phyloP scores from a whole-genome alignment of 92 coral and sea anemone genomes.

The Phenganax subtilis region DNA sequence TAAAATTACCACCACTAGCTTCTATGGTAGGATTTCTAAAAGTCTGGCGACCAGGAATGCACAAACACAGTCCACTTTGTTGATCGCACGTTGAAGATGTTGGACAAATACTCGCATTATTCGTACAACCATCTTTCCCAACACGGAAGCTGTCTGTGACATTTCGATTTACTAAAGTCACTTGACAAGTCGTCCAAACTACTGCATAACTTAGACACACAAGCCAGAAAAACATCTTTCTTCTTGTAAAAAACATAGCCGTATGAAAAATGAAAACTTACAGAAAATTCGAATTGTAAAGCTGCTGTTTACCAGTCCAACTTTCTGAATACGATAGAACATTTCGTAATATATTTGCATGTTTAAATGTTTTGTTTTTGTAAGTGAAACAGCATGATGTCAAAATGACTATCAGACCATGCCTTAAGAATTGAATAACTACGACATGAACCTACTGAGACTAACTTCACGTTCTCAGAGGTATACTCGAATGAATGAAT shows the following conservation, averaged over 20 bases:
- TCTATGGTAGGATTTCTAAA: neutral
- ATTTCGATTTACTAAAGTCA: constrained; percentile 22
- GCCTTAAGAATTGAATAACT: neutral
- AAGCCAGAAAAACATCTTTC: neutral
- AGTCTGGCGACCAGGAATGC: neutral
- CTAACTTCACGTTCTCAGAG: too few relatives aligned
- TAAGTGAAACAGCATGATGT: neutral
- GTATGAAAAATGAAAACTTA: too few relatives aligned
- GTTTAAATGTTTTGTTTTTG: neutral
- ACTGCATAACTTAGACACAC: constrained; percentile 1
- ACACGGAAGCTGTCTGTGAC: constrained; percentile 37
- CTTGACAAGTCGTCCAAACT: neutral
- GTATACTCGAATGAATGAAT: too few relatives aligned
- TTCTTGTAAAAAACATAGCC: neutral
- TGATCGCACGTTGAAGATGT: neutral
- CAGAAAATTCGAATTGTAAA: neutral
- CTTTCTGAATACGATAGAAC: neutral
- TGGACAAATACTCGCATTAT: constrained; percentile 13
- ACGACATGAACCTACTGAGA: neutral
- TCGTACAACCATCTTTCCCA: constrained; percentile 22
- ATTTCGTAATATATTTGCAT: neutral
- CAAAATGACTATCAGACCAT: constrained; percentile 1
- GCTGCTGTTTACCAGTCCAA: neutral
- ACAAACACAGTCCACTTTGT: constrained; percentile 21
- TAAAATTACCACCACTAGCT: neutral